Evolutionary conservation across 2,888 invertebrate genomes (phyloP).

Genomic region (Agonum fuliginosum): DNA sequence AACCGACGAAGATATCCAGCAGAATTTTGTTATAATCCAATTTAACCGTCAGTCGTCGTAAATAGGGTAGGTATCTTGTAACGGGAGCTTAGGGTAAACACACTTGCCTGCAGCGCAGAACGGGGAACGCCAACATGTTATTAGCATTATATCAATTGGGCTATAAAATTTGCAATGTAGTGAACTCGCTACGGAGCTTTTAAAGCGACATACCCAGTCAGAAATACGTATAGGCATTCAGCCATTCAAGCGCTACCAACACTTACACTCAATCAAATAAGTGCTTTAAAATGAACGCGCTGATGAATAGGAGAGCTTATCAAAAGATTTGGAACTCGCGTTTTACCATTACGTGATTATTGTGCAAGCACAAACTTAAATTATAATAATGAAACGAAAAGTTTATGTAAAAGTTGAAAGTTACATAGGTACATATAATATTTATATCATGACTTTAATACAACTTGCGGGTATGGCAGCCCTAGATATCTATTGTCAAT

Average conservation of each 20-base stretch:
- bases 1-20: constrained; percentile 51
- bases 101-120: constrained; percentile 45
- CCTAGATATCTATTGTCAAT: too few species aligned
- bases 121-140: constrained; percentile 50
- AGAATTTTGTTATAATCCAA: constrained; percentile 59
- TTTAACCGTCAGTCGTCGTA: constrained; percentile 57
- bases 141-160: constrained; percentile 58
- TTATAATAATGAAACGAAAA: too few species aligned
- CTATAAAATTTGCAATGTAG: constrained; percentile 57
- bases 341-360: too few species aligned
- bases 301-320: too few species aligned
- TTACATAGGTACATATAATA: too few species aligned
- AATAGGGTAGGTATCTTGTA: constrained; percentile 53
- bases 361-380: too few species aligned
- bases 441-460: too few species aligned
- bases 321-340: too few species aligned
- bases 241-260: too few species aligned
- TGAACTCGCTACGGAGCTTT: constrained; percentile 51
- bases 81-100: constrained; percentile 57
- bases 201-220: constrained; percentile 26
- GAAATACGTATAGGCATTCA: not conserved
- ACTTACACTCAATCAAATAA: constrained; percentile 10
- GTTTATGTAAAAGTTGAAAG: too few species aligned
- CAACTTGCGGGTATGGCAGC: too few species aligned
- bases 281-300: not conserved